Evolutionary conservation across 2,888 invertebrate genomes (phyloP).

Genomic region (Pseudanteris insignis): DNA sequence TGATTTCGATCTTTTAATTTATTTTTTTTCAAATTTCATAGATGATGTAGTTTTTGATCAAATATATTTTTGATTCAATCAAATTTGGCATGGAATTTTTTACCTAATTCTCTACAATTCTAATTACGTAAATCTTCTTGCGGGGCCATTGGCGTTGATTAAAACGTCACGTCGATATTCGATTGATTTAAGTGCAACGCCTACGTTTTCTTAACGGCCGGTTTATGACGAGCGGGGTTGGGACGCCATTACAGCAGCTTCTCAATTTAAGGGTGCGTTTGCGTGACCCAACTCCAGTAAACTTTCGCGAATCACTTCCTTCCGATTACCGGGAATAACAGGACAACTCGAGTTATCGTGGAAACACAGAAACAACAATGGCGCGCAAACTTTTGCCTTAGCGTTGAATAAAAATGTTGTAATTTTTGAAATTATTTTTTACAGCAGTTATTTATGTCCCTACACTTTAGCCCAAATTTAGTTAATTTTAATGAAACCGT

Average conservation of each 20-base stretch:
- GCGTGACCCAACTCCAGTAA: slow-evolving; percentile 49
- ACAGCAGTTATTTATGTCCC: neutral
- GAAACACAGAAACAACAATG: slow-evolving; percentile 21
- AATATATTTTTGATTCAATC: too few relatives aligned
- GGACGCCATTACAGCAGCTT: slow-evolving; percentile 33
- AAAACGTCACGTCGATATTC: neutral
- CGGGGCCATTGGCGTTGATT: too few relatives aligned
- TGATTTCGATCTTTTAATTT: too few relatives aligned
- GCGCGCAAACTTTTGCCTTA: slow-evolving; percentile 23
- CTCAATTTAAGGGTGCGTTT: slow-evolving; percentile 41
- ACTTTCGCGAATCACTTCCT: slow-evolving; percentile 51
- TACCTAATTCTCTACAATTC: too few relatives aligned
- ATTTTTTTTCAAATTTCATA: too few relatives aligned
- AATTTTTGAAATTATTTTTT: slow-evolving; percentile 2
- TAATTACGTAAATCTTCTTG: too few relatives aligned
- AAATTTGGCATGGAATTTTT: too few relatives aligned
- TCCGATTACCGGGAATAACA: slow-evolving; percentile 48
- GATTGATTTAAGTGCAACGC: slow-evolving; percentile 19
- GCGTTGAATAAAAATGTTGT: too few relatives aligned
- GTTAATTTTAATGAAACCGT: slow-evolving; percentile 1
- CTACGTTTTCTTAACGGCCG: slow-evolving; percentile 20
- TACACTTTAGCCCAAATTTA: neutral
- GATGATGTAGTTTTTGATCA: too few relatives aligned
- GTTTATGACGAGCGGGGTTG: slow-evolving; percentile 18
- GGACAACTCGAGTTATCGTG: slow-evolving; percentile 32